These are phyloP conservation scores for Ginglymostoma cirratum DNA, from an alignment of 2,113 vertebrate genomes.

Conservation along the genomic window DNA sequence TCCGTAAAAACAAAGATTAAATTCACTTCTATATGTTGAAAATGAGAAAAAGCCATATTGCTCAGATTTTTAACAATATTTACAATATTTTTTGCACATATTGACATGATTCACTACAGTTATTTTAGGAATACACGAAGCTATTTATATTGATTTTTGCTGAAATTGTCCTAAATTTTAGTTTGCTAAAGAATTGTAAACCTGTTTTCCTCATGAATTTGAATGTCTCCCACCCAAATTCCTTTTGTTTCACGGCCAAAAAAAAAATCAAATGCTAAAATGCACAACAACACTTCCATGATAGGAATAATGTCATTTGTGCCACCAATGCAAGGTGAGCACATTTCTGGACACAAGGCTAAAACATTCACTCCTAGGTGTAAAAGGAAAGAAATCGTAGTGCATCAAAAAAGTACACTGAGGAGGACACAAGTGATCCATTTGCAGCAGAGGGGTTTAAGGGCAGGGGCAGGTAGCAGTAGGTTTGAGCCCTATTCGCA, in stretches of 20 bases:
- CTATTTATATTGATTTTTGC: neutral
- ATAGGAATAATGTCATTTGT: neutral
- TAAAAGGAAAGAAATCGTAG: too few relatives aligned
- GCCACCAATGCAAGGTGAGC: neutral
- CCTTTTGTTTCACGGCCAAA: too few relatives aligned
- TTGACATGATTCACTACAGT: neutral
- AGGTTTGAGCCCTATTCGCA: too few relatives aligned
- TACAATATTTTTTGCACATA: too few relatives aligned
- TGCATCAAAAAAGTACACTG: too few relatives aligned
- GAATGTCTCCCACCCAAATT: neutral
- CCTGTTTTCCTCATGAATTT: neutral
- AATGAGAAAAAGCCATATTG: neutral
- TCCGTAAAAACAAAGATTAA: neutral
- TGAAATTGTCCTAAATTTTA: neutral
- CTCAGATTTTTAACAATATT: too few relatives aligned
- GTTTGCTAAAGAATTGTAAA: neutral
- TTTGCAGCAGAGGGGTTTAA: too few relatives aligned
- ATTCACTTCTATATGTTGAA: neutral
- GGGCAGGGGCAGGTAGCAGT: too few relatives aligned
- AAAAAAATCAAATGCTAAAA: neutral
- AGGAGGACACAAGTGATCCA: too few relatives aligned
- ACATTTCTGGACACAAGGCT: neutral
- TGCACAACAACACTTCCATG: neutral
- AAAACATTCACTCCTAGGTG: neutral
- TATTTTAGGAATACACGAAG: neutral